Evolutionary conservation across 2,113 vertebrate genomes (phyloP).

Genomic region (Pygoscelis antarcticus): DNA sequence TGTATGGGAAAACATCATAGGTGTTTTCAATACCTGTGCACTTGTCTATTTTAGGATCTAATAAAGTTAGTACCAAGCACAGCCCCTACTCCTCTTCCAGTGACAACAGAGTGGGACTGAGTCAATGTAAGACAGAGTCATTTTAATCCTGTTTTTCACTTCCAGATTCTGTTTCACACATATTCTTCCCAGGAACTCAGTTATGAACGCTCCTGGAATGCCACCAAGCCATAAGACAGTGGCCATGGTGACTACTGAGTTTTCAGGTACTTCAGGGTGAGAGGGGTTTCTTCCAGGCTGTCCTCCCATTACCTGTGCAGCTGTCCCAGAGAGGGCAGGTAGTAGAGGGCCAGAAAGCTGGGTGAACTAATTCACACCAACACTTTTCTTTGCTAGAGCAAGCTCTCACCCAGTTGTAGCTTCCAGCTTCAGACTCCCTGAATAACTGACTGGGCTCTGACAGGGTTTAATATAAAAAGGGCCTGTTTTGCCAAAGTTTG

Average conservation of each 20-base stretch:
- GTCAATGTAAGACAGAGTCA: neutral
- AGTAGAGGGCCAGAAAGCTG: neutral
- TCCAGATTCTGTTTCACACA: neutral
- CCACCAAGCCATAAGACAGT: neutral
- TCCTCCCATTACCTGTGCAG: neutral
- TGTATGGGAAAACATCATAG: neutral
- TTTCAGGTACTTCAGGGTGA: neutral
- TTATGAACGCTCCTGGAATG: neutral
- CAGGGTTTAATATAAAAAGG: neutral
- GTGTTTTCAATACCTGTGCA: neutral
- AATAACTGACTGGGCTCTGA: neutral
- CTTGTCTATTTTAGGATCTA: neutral
- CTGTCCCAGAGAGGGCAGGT: neutral
- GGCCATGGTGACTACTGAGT: too few species aligned
- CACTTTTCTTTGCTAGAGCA: neutral
- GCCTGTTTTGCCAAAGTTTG: neutral
- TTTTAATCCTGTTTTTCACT: neutral
- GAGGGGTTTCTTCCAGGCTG: neutral
- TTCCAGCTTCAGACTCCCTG: neutral
- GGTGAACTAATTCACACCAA: neutral
- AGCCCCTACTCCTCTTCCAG: neutral
- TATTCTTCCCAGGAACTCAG: neutral
- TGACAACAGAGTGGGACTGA: neutral
- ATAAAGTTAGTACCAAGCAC: neutral
- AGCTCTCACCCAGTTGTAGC: neutral